Base-by-base conservation (phyloP, 2,888 invertebrate species). In the Stenoptilia bipunctidactyla region DNA sequence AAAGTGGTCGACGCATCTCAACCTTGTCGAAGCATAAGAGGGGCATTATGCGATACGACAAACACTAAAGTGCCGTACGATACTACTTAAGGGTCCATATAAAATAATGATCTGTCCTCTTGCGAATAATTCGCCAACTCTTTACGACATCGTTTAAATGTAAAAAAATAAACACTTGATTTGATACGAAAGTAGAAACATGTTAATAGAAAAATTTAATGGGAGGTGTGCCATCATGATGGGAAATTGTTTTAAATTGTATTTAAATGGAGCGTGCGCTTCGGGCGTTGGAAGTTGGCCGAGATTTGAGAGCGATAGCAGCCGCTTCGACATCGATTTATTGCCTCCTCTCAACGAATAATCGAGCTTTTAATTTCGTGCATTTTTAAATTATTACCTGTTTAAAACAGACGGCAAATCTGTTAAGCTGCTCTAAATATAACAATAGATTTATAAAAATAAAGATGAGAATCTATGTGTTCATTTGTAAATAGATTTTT, bases 1-100 rank as follows among this genome's bases (percentile, higher is more conserved):
- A 79, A 79, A 82, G 79, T 76, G 76, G 74, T 74, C 66, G 74
- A 70, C 70, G 72, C 73, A 77, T 73, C 67, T 62, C 66, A 13
- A 8, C 14, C 34, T 34, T 64, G 67, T 68, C 65, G 63, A 59
- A 60, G 61, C 66, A 66, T 71, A 67, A 75, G 66, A 63, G 69
- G 70, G 66, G 66, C 70, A 75, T 79, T 75, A 75, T 77, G 67
- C 63, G 62, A 63, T 67, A 63, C 52, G 53, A 69, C 61, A 58
- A 68, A 65, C 69, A 63, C 63, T 66, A 59, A 69, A 74, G 64
- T 58, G 60, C 60, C 60, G 57, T 57, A 55, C 58, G 68, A 66
- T 66, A 63, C 55, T 65, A 66, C 68, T 75, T 70, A 60, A 70
- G 59, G 62, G 61, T 61, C 61, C 63, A 71, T 69, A 71, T 68